Evolutionary conservation across 2,797 vertebrate genomes (phyloP), one percentile per base, ranked within the genome.

Genomic region (Fundulus diaphanus): DNA sequence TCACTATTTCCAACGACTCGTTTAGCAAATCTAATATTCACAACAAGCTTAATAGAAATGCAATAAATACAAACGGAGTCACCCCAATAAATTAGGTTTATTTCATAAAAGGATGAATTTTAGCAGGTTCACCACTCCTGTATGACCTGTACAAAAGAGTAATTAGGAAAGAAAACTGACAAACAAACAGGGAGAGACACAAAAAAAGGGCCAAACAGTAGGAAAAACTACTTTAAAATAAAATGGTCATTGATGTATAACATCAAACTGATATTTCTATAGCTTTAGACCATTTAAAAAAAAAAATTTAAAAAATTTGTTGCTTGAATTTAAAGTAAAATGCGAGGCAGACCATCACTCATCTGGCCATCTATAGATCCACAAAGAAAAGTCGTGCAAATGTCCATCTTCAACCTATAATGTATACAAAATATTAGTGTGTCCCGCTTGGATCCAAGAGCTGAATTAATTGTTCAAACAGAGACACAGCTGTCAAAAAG

Each of bases 31-130:
- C 20, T 51, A 8, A 51, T 3, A n/a, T 42, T 5, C 7, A 9
- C 35, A 63, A 63, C 13, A 22, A 63, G 33, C 20, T 24, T 13
- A 24, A 42, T 27, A n/a, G 12, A 42, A n/a, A 66, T 27, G 37
- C 35, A 57, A 71, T 31, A 72, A 31, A 49, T 42, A 82, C 61
- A 73, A 42, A 27, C 46, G 75, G 44, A 80, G 82, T 86, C 73
- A 85, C 59, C 29, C 74, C 78, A 90, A 94, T 94, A 93, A 93
- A 90, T 92, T 92, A 92, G 71, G 68, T 93, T 93, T 90, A 93
- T 93, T 95, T 86, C 85, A 89, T 88, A 88, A 93, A 92, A 90
- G 73, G 84, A 90, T 80, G 80, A 89, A 86, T 82, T 86, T 84
- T 20, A 79, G 63, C 67, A 77, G 52, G 13, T 86, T 82, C 57